phyloP scores from a whole-genome alignment of 64 coral and sea anemone genomes.

The Pachyseris speciosa region DNA sequence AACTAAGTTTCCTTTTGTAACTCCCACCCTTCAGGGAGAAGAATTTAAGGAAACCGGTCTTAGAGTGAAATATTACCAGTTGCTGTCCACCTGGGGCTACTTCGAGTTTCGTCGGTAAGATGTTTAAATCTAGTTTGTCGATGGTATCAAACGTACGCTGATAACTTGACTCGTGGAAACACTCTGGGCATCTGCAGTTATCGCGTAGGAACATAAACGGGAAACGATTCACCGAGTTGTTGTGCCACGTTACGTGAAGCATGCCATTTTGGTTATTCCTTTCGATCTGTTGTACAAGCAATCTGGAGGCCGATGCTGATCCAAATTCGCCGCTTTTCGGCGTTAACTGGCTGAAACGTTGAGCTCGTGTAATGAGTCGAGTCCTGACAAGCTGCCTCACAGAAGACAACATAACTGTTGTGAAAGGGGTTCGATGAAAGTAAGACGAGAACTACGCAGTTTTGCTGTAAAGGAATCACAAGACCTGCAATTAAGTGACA shows the following conservation, averaged over 20 bases:
- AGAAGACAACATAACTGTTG: neutral
- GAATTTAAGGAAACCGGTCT: no score
- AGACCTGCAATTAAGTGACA: no score
- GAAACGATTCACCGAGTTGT: constrained; percentile 58
- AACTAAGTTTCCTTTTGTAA: no score
- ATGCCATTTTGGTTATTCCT: neutral
- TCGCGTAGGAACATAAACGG: constrained; percentile 78
- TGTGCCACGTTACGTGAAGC: constrained; percentile 65
- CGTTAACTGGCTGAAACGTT: neutral
- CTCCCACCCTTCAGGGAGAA: no score
- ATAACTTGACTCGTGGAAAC: constrained; percentile 27
- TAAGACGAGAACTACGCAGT: no score
- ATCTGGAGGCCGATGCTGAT: neutral
- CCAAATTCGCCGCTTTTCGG: neutral
- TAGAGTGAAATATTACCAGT: no score
- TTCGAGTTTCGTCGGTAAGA: constrained; percentile 30
- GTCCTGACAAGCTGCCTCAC: neutral
- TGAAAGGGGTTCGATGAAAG: no score
- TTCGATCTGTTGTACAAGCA: neutral
- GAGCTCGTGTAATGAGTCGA: neutral
- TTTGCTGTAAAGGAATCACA: no score
- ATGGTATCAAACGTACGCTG: constrained; percentile 61
- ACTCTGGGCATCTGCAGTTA: constrained; percentile 68
- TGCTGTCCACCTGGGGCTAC: constrained; percentile 37
- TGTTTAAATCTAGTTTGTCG: constrained; percentile 34